phyloP scores from a whole-genome alignment of 1,140 invertebrate species.

The Vanessa tameamea region DNA sequence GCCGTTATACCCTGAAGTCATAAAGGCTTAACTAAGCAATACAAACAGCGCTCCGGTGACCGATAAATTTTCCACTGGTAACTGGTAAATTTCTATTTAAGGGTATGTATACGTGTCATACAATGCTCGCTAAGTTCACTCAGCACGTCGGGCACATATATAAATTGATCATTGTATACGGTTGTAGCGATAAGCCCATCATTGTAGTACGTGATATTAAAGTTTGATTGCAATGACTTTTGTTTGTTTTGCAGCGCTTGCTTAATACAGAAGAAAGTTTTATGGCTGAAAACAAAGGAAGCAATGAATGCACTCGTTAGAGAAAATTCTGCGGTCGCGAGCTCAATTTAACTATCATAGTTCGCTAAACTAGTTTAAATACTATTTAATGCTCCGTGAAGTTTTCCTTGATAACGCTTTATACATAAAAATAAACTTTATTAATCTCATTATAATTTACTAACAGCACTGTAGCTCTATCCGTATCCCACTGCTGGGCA shows the following conservation, averaged over 20 bases:
- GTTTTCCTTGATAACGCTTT: neutral
- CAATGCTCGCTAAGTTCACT: conserved; percentile 1
- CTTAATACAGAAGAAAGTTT: conserved; percentile 15
- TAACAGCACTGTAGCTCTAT: too few relatives aligned
- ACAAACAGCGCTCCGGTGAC: conserved; percentile 31
- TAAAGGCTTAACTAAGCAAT: conserved; percentile 18
- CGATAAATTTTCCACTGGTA: conserved; percentile 25
- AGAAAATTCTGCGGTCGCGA: conserved; percentile 1
- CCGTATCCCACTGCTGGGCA: too few relatives aligned
- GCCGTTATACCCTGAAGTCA: conserved; percentile 10
- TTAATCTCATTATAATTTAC: neutral
- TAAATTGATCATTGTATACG: neutral
- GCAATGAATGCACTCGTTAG: conserved; percentile 19
- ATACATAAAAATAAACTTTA: neutral
- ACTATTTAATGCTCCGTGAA: neutral
- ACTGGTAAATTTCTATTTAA: conserved; percentile 9
- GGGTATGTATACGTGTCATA: neutral
- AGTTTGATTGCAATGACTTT: conserved; percentile 20
- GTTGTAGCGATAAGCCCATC: conserved; percentile 3
- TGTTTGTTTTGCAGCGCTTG: conserved; percentile 9
- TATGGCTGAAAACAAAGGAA: conserved; percentile 10
- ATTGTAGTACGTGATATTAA: conserved; percentile 16
- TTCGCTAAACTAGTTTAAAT: conserved; percentile 7
- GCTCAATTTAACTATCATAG: conserved; percentile 10
- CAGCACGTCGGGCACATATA: neutral